Evolutionary conservation across 2,888 invertebrate species (phyloP).

Genomic region (Meliscaeva auricollis): DNA sequence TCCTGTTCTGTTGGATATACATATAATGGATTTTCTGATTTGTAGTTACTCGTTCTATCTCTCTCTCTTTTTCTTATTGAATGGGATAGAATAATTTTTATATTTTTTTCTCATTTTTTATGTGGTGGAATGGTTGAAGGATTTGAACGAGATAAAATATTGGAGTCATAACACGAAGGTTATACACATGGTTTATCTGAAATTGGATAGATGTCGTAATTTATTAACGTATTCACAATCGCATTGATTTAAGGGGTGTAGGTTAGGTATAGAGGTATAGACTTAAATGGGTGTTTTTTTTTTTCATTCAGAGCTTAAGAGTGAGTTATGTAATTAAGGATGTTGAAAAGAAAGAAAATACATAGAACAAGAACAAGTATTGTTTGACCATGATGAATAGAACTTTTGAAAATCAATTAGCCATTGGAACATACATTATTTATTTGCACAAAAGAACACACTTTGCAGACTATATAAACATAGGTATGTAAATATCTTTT

Average conservation of each 20-base stretch:
- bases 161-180: conserved; percentile 44
- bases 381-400: not conserved
- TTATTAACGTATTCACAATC: conserved; percentile 63
- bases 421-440: not conserved
- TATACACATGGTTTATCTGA: conserved; percentile 38
- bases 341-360: not conserved
- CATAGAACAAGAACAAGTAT: not conserved
- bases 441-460: not conserved
- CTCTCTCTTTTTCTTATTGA: not conserved
- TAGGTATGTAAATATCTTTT: too few relatives aligned
- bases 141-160: conserved; percentile 38
- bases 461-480: too few relatives aligned
- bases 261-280: not conserved
- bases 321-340: conserved; percentile 6
- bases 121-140: not conserved
- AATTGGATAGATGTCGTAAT: conserved; percentile 59
- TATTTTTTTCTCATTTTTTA: not conserved
- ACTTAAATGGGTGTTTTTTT: conserved; percentile 15
- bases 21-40: conserved; percentile 52
- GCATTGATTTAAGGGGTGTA: conserved; percentile 4
- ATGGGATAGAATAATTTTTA: not conserved
- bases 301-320: not conserved
- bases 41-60: not conserved
- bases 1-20: conserved; percentile 59
- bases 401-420: conserved; percentile 1